These are phyloP conservation scores for Lucilia cuprina DNA, from an alignment of 1,140 invertebrate species.

Conservation along the genomic window DNA sequence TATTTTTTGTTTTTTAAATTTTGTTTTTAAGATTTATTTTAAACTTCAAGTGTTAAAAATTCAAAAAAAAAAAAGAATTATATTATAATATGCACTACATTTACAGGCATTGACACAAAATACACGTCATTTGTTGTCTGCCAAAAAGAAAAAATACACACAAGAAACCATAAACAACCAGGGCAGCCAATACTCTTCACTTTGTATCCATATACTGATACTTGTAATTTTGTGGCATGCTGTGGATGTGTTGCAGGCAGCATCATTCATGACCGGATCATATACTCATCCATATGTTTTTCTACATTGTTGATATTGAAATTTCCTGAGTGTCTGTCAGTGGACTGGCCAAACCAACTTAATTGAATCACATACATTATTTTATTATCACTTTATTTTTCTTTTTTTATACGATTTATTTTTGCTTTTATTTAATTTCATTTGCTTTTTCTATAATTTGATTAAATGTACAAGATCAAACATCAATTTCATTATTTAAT, in stretches of 20 bases:
- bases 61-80: too few species aligned
- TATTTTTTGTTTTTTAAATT: background rate
- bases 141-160: background rate
- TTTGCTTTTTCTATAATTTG: background rate
- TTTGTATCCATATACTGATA: background rate
- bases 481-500: conserved; percentile 4
- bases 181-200: too few species aligned
- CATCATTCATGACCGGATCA: background rate
- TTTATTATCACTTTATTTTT: background rate
- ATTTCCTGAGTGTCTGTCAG: conserved; percentile 5
- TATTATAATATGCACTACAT: too few species aligned
- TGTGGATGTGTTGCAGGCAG: background rate
- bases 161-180: background rate
- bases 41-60: background rate
- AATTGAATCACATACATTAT: background rate
- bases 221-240: background rate
- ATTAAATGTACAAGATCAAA: background rate
- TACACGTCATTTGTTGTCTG: conserved; percentile 7
- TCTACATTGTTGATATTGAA: background rate
- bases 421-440: background rate
- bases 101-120: background rate
- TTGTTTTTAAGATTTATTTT: background rate
- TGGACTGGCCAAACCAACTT: background rate
- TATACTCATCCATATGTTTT: background rate
- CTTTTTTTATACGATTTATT: background rate